Conservation (phyloP, 2,888 invertebrate genomes). For the Herminia tarsipennalis region DNA sequence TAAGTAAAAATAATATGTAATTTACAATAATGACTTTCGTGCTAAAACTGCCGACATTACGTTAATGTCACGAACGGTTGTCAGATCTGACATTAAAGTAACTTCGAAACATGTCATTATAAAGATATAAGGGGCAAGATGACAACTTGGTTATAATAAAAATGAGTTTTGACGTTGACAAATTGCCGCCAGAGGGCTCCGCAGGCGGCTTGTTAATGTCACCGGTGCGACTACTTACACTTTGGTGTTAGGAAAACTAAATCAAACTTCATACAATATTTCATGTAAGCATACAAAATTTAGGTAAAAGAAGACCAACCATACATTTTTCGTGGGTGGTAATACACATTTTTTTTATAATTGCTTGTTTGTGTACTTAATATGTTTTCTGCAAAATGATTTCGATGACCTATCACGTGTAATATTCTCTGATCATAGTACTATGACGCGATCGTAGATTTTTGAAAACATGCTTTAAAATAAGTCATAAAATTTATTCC, state of each 20-base stretch:
- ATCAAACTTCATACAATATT: neutral
- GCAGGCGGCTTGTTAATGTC: slow-evolving; percentile 57
- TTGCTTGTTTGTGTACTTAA: no score
- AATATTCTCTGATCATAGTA: no score
- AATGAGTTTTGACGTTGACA: slow-evolving; percentile 72
- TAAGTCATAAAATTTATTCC: no score
- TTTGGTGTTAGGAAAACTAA: slow-evolving; percentile 24
- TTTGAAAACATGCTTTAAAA: no score
- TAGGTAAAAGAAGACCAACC: no score
- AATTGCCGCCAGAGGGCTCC: slow-evolving; percentile 59
- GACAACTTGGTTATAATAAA: slow-evolving; percentile 70
- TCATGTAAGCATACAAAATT: no score
- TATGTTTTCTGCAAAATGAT: no score
- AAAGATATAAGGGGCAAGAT: slow-evolving; percentile 63
- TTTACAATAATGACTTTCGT: slow-evolving; percentile 32
- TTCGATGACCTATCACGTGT: no score
- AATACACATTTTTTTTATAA: no score
- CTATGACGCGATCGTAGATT: no score
- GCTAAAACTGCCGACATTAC: slow-evolving; percentile 35
- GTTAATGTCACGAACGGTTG: slow-evolving; percentile 43
- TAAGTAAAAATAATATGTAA: slow-evolving; percentile 31
- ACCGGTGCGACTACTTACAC: slow-evolving; percentile 30
- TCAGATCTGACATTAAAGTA: slow-evolving; percentile 44
- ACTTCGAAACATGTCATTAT: slow-evolving; percentile 60
- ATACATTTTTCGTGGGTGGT: no score